These are phyloP conservation scores for Petroica traversi DNA, from an alignment of 2,113 vertebrate species.

Conservation along the genomic window DNA sequence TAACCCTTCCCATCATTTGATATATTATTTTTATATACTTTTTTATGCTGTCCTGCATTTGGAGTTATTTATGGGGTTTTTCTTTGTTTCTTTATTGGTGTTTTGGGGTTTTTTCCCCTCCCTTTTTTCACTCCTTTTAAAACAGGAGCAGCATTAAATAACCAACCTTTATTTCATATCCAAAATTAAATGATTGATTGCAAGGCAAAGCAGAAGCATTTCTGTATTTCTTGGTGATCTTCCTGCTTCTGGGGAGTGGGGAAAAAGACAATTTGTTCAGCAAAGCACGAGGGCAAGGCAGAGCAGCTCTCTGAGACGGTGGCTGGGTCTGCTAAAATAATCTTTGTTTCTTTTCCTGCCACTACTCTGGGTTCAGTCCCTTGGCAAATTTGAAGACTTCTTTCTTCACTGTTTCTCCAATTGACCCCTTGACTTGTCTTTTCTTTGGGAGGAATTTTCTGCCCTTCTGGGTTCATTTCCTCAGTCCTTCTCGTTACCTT, in stretches of 20 bases:
- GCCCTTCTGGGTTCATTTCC: not conserved
- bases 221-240: rapidly evolving
- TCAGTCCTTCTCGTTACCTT: not conserved
- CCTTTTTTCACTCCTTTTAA: not conserved
- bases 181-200: not conserved
- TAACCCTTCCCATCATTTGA: not conserved
- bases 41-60: not conserved
- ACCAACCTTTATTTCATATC: not conserved
- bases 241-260: not conserved
- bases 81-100: not conserved
- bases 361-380: not conserved
- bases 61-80: rapidly evolving
- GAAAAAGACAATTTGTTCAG: not conserved
- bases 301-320: not conserved
- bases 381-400: not conserved
- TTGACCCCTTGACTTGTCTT: not conserved
- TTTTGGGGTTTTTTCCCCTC: rapidly evolving
- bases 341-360: not conserved
- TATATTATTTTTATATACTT: not conserved
- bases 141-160: not conserved
- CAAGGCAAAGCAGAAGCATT: not conserved
- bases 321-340: not conserved
- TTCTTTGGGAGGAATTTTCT: not conserved
- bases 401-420: not conserved
- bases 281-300: not conserved